A percentile compares a stretch with the other conserved stretches of the same genome.
These are phyloP conservation scores for Tetragonula carbonaria DNA, from an alignment of 2,888 invertebrate genomes.

Conservation along the genomic window DNA sequence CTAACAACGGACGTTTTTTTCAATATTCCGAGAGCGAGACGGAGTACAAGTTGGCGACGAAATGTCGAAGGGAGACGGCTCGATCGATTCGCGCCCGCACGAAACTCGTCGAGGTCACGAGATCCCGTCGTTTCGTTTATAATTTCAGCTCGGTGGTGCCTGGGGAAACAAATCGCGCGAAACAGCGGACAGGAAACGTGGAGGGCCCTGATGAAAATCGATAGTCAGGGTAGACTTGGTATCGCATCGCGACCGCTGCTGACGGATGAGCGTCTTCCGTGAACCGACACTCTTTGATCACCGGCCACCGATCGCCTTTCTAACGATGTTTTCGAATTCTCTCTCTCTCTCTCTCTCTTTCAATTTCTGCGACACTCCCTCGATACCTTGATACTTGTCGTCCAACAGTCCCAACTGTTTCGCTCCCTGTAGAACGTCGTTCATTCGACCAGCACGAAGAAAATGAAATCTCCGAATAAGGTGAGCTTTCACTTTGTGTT, in stretches of 20 bases:
- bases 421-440: not conserved
- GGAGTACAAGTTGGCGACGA: slow-evolving; percentile 28
- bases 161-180: slow-evolving; percentile 66
- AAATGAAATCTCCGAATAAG: not conserved
- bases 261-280: slow-evolving; percentile 55
- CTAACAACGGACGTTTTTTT: not conserved
- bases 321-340: slow-evolving; percentile 33
- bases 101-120: slow-evolving; percentile 64
- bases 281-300: slow-evolving; percentile 58
- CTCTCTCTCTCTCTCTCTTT: not conserved
- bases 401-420: slow-evolving; percentile 4
- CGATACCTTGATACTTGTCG: not conserved
- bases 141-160: slow-evolving; percentile 58
- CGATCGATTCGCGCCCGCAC: slow-evolving; percentile 63
- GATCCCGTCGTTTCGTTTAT: slow-evolving; percentile 70
- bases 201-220: slow-evolving; percentile 44
- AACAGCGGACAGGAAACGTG: slow-evolving; percentile 5
- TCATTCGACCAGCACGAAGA: not conserved
- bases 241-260: slow-evolving; percentile 26
- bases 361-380: not conserved
- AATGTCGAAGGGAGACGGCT: slow-evolving; percentile 16
- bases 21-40: not conserved
- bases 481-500: not conserved
- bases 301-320: slow-evolving; percentile 26
- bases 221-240: slow-evolving; percentile 25